Base-by-base conservation (phyloP, 2,113 vertebrate species). In the Pteruthius melanotis region DNA sequence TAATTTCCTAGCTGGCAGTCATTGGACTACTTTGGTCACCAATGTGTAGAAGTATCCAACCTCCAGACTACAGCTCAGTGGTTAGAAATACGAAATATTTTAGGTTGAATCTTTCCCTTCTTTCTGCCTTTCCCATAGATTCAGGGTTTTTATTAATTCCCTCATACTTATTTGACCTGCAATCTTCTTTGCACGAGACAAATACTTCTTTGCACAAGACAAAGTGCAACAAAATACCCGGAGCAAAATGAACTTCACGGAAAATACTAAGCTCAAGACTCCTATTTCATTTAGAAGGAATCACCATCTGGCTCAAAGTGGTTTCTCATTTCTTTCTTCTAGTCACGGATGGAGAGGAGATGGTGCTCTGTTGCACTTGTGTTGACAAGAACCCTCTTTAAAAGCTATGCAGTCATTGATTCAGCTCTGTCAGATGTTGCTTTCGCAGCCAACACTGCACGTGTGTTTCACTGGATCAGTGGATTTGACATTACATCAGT, bases 351-450 rank as follows among this genome's bases (percentile, higher is more conserved):
- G 21, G 63, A 84, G 92, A 94, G 85, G 90, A 88, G 94, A 94
- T 87, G 86, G 97, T 97, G 96, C 92, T 96, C 83, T 90, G 90
- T 15, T 76, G 83, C 92, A 90, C 22, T 77, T 96, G 74, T 94
- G 83, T 95, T 97, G 96, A 97, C 96, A 97, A 96, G 86, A 93
- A 74, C 71, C 83, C 75, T 57, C 63, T 97, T 97, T 86, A 93
- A 97, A 97, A 97, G 83, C 90, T 61, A 53, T 47, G 74, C 86
- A 91, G 78, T 89, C 49, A 30, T 56, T 63, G 63, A 94, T 91
- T 81, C 66, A 70, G 86, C 65, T 78, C 93, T 87, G 42, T 94
- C 91, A 89, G 96, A 70, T 7, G 2, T 52, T 94, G 91, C 75
- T 96, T 96, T 68, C 14, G 11, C 37, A 92, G 90, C 90, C 82